Percentiles rank a stretch among this genome's conserved stretches.
phyloP scores from a whole-genome alignment of 35 echinoderm and acorn worm genomes.

The Eucidaris tribuloides region DNA sequence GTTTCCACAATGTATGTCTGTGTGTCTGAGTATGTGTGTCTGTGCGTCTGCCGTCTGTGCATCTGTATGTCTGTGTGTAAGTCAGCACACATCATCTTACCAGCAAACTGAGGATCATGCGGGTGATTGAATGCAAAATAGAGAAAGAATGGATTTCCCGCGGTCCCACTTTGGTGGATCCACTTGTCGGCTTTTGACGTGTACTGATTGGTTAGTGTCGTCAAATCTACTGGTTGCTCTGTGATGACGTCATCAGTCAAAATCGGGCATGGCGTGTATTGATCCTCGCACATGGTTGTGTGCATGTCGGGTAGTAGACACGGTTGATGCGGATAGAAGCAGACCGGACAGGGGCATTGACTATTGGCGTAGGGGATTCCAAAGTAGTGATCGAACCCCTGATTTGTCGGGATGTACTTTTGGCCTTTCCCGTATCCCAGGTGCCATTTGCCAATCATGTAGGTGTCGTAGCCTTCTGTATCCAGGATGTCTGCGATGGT shows the following conservation, averaged over 20 bases:
- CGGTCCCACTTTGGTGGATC: constrained; percentile 38
- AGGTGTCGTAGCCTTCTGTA: constrained; percentile 52
- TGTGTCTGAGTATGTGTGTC: too few relatives aligned
- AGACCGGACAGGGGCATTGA: constrained; percentile 73
- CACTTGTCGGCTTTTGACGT: not conserved
- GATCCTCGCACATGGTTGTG: constrained; percentile 1
- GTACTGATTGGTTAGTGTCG: constrained; percentile 48
- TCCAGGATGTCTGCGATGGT: constrained; percentile 65
- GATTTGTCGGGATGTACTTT: constrained; percentile 55
- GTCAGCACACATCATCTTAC: constrained; percentile 53
- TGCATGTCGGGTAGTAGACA: constrained; percentile 19
- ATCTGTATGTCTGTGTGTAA: too few relatives aligned
- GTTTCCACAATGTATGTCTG: too few relatives aligned
- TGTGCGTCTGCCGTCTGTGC: too few relatives aligned
- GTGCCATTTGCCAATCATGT: constrained; percentile 81
- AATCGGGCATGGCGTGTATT: constrained; percentile 48
- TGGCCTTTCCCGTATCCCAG: constrained; percentile 67
- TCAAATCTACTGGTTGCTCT: constrained; percentile 69
- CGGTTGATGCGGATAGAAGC: constrained; percentile 69
- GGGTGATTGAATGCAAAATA: constrained; percentile 83
- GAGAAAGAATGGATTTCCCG: constrained; percentile 60
- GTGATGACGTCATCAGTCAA: constrained; percentile 45
- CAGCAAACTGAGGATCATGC: constrained; percentile 73
- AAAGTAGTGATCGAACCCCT: constrained; percentile 74
- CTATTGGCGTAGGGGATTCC: constrained; percentile 53